These are phyloP conservation scores for Mugil cephalus DNA, from an alignment of 2,113 vertebrate species.

Conservation along the genomic window DNA sequence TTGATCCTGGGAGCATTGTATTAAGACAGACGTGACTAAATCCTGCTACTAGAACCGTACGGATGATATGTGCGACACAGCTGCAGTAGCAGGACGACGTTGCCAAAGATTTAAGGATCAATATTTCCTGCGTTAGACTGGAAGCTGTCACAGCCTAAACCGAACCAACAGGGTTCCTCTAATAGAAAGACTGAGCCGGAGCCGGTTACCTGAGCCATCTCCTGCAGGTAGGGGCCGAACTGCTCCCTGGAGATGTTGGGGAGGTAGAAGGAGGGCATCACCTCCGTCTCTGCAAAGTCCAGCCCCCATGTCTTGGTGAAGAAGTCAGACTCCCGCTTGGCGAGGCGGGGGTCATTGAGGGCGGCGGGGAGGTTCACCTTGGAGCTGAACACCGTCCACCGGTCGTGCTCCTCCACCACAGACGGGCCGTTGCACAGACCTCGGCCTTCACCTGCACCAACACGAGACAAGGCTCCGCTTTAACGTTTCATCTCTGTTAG, in stretches of 20 bases:
- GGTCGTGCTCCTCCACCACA: slow-evolving; percentile 93
- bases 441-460: slow-evolving; percentile 83
- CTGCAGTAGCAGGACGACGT: no score
- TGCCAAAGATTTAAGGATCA: no score
- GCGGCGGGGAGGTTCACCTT: slow-evolving; percentile 99
- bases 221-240: slow-evolving; percentile 92
- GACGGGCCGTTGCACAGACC: slow-evolving; percentile 91
- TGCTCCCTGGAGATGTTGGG: slow-evolving; percentile 93
- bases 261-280: slow-evolving; percentile 95
- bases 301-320: slow-evolving; percentile 99
- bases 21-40: no score
- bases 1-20: no score
- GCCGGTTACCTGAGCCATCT: slow-evolving; percentile 92
- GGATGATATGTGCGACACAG: no score
- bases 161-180: no score
- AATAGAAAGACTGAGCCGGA: no score
- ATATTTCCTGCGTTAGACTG: no score
- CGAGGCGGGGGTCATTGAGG: slow-evolving; percentile 96
- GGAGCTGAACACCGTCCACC: slow-evolving; percentile 98
- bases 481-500: background rate
- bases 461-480: slow-evolving; percentile 17
- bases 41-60: no score
- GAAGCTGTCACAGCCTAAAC: no score
- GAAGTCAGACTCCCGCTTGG: slow-evolving; percentile 98
- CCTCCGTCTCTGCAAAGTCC: slow-evolving; percentile 96